Evolutionary conservation across 2,797 vertebrate genomes (phyloP), one percentile per base, ranked within the genome.

Genomic region (Austrolebias charrua): DNA sequence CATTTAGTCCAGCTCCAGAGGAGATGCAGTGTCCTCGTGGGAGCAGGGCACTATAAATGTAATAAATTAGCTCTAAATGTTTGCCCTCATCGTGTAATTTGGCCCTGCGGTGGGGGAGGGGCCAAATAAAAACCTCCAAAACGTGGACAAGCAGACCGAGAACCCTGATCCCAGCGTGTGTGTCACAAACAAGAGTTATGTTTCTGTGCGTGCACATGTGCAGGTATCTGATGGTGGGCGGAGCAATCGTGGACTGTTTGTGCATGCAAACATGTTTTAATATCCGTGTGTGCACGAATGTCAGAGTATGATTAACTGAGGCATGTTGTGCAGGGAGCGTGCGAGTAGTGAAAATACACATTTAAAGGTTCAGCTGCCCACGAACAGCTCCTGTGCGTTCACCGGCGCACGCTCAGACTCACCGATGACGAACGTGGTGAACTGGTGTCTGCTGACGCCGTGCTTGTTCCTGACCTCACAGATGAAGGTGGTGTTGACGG

Each of bases 401-500:
- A 35, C 2, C 33, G 5, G 7, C 33, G 33, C 33, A 5, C 31
- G 5, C 31, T 8, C 8, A 29, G 69, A 90, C 93, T 94, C 80
- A 95, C 95, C 95, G 77, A 91, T 89, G 71, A 96, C 93, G 13
- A 89, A 18, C 46, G 93, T 73, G 50, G 89, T 80, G 83, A 95
- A 86, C 78, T 94, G 92, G 2, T 91, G 79, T 0, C 48, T 88
- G 75, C 87, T 90, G 0, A 70, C 82, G 0, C 95, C 95, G 19
- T 93, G 86, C 0, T 91, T 88, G 52, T 96, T 97, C 60, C 79
- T 92, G 52, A 90, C 95, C 13, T 94, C 93, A 33, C 95, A 97
- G 87, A 92, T 87, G 52, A 96, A 96, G 11, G 95, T 96, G 50
- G 93, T 93, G 81, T 97, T 97, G 66, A 94, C 90, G 0, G 88